These are phyloP conservation scores for Lasioglossum calceatum DNA, from an alignment of 2,888 invertebrate species.

Conservation along the genomic window DNA sequence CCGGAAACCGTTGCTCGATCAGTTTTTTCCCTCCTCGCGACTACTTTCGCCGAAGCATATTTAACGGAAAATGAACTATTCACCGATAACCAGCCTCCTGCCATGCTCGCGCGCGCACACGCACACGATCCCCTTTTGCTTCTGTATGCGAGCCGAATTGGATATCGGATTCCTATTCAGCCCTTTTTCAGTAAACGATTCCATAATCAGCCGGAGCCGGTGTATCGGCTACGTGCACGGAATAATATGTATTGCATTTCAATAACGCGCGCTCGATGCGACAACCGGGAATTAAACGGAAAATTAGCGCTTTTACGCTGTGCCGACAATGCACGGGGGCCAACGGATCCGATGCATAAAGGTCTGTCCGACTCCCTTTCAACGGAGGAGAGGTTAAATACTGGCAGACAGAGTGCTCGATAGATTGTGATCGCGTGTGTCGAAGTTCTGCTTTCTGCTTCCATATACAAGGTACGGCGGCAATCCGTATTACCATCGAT, in stretches of 20 bases:
- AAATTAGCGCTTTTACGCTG: slow-evolving; percentile 46
- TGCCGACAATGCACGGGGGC: slow-evolving; percentile 1
- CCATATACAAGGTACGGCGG: not conserved
- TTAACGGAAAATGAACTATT: slow-evolving; percentile 49
- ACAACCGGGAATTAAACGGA: slow-evolving; percentile 19
- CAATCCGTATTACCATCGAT: too few species aligned
- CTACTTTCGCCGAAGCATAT: slow-evolving; percentile 20
- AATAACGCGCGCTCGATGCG: slow-evolving; percentile 33
- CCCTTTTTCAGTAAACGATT: slow-evolving; percentile 54
- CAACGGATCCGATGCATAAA: not conserved
- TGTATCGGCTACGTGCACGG: slow-evolving; percentile 50
- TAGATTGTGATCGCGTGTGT: not conserved
- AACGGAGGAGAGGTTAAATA: slow-evolving; percentile 32
- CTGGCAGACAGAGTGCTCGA: not conserved
- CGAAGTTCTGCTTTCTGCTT: not conserved
- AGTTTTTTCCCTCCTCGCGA: not conserved
- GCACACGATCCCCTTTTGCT: not conserved
- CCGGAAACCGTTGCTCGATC: not conserved
- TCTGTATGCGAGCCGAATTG: slow-evolving; percentile 43
- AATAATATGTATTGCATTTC: slow-evolving; percentile 49
- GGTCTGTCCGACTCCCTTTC: not conserved
- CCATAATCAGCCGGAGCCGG: slow-evolving; percentile 40
- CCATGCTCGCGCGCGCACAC: not conserved
- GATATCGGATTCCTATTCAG: slow-evolving; percentile 51
- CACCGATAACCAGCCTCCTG: not conserved